Evolutionary conservation across 2,888 invertebrate species (phyloP), one percentile per base, ranked within the genome.

Genomic region (Eupithecia inturbata): DNA sequence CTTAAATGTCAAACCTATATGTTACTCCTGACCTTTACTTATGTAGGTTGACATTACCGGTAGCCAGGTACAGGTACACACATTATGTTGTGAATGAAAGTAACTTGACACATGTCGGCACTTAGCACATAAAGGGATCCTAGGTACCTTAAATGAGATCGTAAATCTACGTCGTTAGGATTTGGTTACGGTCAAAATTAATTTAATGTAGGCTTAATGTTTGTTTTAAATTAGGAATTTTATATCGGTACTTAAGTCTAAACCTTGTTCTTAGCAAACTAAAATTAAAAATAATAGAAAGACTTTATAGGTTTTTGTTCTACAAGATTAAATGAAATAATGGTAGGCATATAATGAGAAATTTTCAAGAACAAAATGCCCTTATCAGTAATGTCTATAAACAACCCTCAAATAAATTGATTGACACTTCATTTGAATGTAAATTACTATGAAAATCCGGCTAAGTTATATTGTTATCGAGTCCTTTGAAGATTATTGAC

Each of bases 401-500:
- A 57, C 57, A 57, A 12, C 57, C 57, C 26, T 57, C 57, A 57
- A 57, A 57, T 22, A 36, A 66, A 66, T 22, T 36, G 36, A 22
- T 41, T 66, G 39, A 22, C 33, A 39, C 36, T 66, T 64, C 64
- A 64, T 36, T 64, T n/a, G 19, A 64, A 31, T 31, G 31, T 62
- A 64, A 39, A 66, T 26, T 39, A 66, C 26, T 39, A 36, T 66
- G 12, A 7, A 66, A 66, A 66, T 36, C 22, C 39, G 36, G 3
- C 36, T n/a, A 1, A 39, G 66, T 68, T 22, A 53, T 41, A 31
- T 28, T 66, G 22, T 62, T 49, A 68, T 68, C 9, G 57, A 66
- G 33, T 45, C 31, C 72, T 74, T 73, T 68, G 67, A 69, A 71
- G 71, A 66, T 76, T 41, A 74, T 70, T 73, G 84, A 83, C 84